Evolutionary conservation across 2,797 vertebrate genomes (phyloP), one percentile per base, ranked within the genome.

Genomic region (Cercopithecus hamlyni): DNA sequence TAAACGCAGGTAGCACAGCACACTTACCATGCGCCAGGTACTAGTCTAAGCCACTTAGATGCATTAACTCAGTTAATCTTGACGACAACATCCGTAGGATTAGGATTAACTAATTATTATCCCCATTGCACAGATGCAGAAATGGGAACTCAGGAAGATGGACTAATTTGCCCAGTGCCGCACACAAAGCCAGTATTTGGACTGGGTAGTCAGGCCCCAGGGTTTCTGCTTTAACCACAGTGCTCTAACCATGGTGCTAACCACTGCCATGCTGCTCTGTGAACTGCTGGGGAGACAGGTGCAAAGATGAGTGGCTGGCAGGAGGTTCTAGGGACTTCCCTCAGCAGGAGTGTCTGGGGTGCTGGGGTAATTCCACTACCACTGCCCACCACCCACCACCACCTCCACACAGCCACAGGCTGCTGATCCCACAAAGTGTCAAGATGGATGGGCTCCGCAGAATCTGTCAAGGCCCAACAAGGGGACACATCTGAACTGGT

Each of bases 401-500:
- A 24, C 50, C 26, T 39, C 61, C 39, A 19, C 57, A 27, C 0
- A 0, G 75, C 30, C 58, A 57, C 1, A 33, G 39, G 20, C 88
- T 0, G 0, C n/a, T 83, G 75, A 4, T 90, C 86, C 93, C 20
- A 36, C 95, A 75, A 83, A 88, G 43, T n/a, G 55, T 36, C 4
- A 45, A 92, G 97, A 97, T 17, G 50, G 33, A 97, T 48, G 96
- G 55, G 48, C 4, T 88, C 93, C 36, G 2, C 10, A 2, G 95
- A 89, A 80, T 73, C 90, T 83, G 81, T 50, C 95, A 36, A 39
- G 72, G 80, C 91, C 75, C 1, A 0, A 96, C 98, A 97, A 90
- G 20, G 2, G 92, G 96, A 7, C 58, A 88, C 90, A 83, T 96
- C 97, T 89, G 96, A 97, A 98, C 93, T 22, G 0, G 0, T 5